Base-by-base conservation (phyloP, 2,888 invertebrate species). In the Caenorhabditis sp. region DNA sequence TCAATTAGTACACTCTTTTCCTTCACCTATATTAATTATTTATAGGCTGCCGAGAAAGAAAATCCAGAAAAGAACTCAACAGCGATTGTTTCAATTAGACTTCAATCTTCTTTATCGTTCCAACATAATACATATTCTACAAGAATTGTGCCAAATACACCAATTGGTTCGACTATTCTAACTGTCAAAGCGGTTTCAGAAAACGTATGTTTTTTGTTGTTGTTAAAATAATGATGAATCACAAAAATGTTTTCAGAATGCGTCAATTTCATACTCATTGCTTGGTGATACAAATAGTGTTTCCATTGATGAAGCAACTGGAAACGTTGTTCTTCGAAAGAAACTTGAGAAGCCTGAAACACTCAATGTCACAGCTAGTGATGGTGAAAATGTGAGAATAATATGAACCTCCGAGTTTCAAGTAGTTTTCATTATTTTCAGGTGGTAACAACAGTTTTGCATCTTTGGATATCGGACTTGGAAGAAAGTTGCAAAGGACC, bases 31-130 rank as follows among this genome's bases (percentile, higher is more conserved):
- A 52, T 52, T 21, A 21, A 23, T 26, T 56, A 17, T 54, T 70
- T 80, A 38, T 69, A 85, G 85, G 85, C 85, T 0, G 59, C 68
- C 17, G 83, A 85, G 63, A 72, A 66, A 26, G 77, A 84, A 17
- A 72, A 82, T 36, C 80, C 73, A 1, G 84, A 84, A 38, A 67
- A 80, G 31, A 80, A 77, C 36, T 74, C 84, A 8, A 80, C 82
- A 1, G 83, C 85, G 0, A 75, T 85, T 25, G 38, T 85, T 25
- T 64, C 70, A 20, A 66, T 81, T 3, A 61, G 79, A 20, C 66
- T 80, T 2, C 70, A 73, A 52, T 63, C 79, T 10, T 72, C 72
- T 1, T 53, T 83, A 10, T 64, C 70, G 12, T 83, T 83, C 73
- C 71, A 79, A 56, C 79, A 81, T 60, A 67, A 77, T 27, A 76